Base-by-base conservation (phyloP, 2,113 vertebrate species). In the Micromys minutus region DNA sequence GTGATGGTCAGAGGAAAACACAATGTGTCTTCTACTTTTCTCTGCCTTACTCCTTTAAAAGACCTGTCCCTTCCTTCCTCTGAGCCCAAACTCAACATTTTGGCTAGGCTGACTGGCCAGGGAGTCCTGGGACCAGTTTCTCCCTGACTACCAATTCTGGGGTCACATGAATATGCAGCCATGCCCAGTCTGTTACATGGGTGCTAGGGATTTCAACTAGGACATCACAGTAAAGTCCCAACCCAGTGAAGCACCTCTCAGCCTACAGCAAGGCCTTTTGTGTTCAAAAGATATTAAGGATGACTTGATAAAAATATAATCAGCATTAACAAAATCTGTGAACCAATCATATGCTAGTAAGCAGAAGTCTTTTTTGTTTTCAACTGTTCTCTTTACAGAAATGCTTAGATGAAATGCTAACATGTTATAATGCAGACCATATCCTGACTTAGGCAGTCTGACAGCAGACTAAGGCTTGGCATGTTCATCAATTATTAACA, bases 401-500 rank as follows among this genome's bases (percentile, higher is more conserved):
- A 94, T 12, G 84, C 24, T 76, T 4, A 34, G 63, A 50, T 91
- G 45, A 94, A 95, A 95, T 94, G 92, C 87, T 94, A 96, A 88
- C 92, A 74, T 91, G 34, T 72, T 94, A 87, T 75, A 90, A 85
- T 71, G 76, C 52, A 88, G 71, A 86, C 63, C 71, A 87, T 87
- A 94, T 52, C 94, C 83, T 94, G 84, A 95, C 71, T 95, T 69
- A 85, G 63, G 89, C 39, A 88, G 65, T 93, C 31, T 95, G 77
- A 97, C 52, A 85, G 87, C 59, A 93, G 71, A 97, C 76, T 95
- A 96, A 97, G 89, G 75, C 85, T 67, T 96, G 86, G 90, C 71
- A 97, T 67, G 85, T 90, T 97, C 84, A 93, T 95, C 92, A 96
- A 96, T 93, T 96, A 96, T 92, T 96, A 97, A 96, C 85, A 94